These are phyloP conservation scores for Atlantisia rogersi DNA, from an alignment of 2,113 vertebrate species.

Conservation along the genomic window DNA sequence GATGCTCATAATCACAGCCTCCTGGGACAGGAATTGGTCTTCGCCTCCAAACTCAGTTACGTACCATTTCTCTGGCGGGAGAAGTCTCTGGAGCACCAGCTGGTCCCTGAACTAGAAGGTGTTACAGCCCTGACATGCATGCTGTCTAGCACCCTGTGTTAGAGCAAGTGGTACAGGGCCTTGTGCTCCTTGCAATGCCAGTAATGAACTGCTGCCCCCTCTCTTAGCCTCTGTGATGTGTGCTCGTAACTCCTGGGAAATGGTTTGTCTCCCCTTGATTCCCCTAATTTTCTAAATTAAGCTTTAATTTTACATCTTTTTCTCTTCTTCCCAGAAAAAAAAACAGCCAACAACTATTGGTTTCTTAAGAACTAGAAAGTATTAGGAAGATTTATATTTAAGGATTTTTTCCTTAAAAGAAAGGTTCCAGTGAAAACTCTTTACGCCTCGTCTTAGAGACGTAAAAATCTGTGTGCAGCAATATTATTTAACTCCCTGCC, in stretches of 20 bases:
- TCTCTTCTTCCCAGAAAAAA: not conserved
- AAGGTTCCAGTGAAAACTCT: not conserved
- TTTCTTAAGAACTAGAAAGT: not conserved
- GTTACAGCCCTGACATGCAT: not conserved
- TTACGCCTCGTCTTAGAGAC: not conserved
- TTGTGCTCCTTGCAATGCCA: not conserved
- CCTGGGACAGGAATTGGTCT: not conserved
- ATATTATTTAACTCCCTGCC: not conserved
- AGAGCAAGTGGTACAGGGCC: accelerated
- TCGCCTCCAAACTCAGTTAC: not conserved
- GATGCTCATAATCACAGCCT: not conserved
- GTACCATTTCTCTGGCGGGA: no score
- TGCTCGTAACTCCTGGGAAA: not conserved
- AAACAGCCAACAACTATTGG: not conserved
- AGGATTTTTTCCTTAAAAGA: not conserved
- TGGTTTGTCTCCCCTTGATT: not conserved
- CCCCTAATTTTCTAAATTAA: not conserved
- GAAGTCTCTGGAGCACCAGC: not conserved
- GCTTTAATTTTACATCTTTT: not conserved
- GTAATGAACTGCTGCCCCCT: not conserved
- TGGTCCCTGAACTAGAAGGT: not conserved
- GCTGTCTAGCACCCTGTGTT: accelerated
- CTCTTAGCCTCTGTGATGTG: not conserved
- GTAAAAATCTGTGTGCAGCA: not conserved
- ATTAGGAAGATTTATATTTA: not conserved